Conservation (phyloP, 30 jellyfish, hydroid and myxozoan species). For the Sanderia malayensis region DNA sequence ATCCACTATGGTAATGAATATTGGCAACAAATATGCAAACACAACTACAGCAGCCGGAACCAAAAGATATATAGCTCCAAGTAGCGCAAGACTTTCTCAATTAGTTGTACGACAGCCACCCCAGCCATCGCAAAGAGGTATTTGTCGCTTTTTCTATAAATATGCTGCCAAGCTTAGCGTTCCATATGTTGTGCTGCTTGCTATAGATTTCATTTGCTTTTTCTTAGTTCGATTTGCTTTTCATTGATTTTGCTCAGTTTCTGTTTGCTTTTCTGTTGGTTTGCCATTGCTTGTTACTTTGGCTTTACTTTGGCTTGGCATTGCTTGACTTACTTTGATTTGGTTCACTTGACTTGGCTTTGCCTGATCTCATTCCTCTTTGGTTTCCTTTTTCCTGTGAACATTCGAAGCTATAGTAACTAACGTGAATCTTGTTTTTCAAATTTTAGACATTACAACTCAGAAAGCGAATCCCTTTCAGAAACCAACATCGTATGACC, state of each 20-base stretch:
- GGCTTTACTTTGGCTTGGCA: neutral
- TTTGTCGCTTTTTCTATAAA: too few species aligned
- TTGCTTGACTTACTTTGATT: neutral
- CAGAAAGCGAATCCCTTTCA: constrained; percentile 51
- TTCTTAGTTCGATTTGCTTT: too few species aligned
- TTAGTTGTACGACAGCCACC: constrained; percentile 59
- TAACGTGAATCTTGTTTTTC: too few species aligned
- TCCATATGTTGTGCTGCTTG: too few species aligned
- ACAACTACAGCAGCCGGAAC: constrained; percentile 9
- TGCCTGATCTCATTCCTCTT: neutral
- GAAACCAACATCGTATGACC: constrained; percentile 37
- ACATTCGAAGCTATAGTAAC: too few species aligned
- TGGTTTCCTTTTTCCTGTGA: too few species aligned
- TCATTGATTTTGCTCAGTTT: too few species aligned
- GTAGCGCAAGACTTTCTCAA: constrained; percentile 44
- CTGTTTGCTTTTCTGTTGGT: neutral
- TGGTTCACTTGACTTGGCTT: neutral
- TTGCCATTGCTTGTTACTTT: neutral
- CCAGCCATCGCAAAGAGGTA: constrained; percentile 16
- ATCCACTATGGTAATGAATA: constrained; percentile 28
- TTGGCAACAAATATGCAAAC: constrained; percentile 13
- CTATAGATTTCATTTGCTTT: too few species aligned
- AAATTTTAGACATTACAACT: constrained; percentile 8
- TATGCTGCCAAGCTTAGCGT: too few species aligned
- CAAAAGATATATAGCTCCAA: constrained; percentile 25